phyloP scores from a whole-genome alignment of 2,888 invertebrate genomes.

The Anthrax anthrax region DNA sequence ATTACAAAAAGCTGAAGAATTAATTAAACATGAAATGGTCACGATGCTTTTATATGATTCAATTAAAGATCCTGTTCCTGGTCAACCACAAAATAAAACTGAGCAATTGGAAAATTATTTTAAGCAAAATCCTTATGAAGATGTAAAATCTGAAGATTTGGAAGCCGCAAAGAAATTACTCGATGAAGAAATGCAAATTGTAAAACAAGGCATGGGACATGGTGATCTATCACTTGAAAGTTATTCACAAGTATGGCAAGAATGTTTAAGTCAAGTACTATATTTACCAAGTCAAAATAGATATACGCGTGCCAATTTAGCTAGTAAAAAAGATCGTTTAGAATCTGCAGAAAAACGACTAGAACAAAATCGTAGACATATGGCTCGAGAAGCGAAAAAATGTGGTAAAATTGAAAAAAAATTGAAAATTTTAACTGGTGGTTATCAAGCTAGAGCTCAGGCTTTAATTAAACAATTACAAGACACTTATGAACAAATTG shows the following conservation, averaged over 20 bases:
- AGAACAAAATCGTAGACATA: slow-evolving; percentile 86
- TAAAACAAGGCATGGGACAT: slow-evolving; percentile 88
- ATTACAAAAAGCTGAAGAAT: slow-evolving; percentile 87
- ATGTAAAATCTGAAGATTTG: slow-evolving; percentile 53
- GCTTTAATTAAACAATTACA: slow-evolving; percentile 75
- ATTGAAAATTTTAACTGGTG: slow-evolving; percentile 85
- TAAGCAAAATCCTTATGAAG: slow-evolving; percentile 73
- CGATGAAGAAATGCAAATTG: slow-evolving; percentile 72
- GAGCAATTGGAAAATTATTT: slow-evolving; percentile 64
- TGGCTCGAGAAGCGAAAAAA: slow-evolving; percentile 92
- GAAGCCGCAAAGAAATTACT: slow-evolving; percentile 49
- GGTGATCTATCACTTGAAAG: slow-evolving; percentile 85
- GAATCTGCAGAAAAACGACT: slow-evolving; percentile 85
- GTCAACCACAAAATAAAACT: slow-evolving; percentile 29
- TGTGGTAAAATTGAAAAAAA: slow-evolving; percentile 98
- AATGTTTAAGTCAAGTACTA: slow-evolving; percentile 83
- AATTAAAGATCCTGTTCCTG: slow-evolving; percentile 53
- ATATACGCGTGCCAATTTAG: slow-evolving; percentile 87
- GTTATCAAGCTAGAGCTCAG: slow-evolving; percentile 71
- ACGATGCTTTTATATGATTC: slow-evolving; percentile 88
- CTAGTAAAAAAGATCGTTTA: slow-evolving; percentile 89
- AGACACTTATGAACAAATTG: slow-evolving; percentile 77
- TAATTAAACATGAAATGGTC: slow-evolving; percentile 93
- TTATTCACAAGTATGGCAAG: slow-evolving; percentile 93
- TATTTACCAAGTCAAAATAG: slow-evolving; percentile 84